Base-by-base conservation (phyloP, 1,140 invertebrate genomes). In the Luehdorfia chinensis region DNA sequence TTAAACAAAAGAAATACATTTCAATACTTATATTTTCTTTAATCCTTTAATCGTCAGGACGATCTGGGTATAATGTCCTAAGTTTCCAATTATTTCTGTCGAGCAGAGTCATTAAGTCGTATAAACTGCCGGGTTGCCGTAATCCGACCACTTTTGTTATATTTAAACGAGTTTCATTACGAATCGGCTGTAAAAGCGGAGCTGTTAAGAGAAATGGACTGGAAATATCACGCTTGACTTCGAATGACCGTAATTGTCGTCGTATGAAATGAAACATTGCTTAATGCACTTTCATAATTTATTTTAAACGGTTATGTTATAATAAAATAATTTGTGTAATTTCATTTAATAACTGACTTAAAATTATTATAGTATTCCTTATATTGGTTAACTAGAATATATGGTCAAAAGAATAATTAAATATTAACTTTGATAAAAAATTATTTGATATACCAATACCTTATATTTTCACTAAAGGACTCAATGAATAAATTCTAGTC, bases 91-190 rank as follows among this genome's bases (percentile, higher is more conserved):
- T 86, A 86, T 84, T 84, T 80, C 72, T 71, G 75, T 81, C 66
- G 77, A 75, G 75, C 66, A 69, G 66, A 68, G 77, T 83, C 81
- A 84, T 86, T 86, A 84, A 83, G 73, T 76, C 68, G 71, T 71
- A 84, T 86, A 84, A 86, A 81, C 72, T 78, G 77, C 69, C 73
- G 65, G 73, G 69, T 54, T 47, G 71, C 65, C 66, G 77, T 80
- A 81, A 85, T 84, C 79, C 74, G 62, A 84, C 75, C 78, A 81
- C 77, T 84, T 84, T 81, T 76, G 78, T 83, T 72, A 81, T 85
- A 85, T 85, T 85, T 80, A 84, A 85, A 84, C 77, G 75, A 76
- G 77, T 85, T 85, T 80, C 74, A 85, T 85, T 85, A 80, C 75
- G 77, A 67, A 81, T 85, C 68, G 78, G 74, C 76, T 85, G 77